Evolutionary conservation across 2,888 invertebrate genomes (phyloP).

Genomic region (Pachycephus smyrnensis): DNA sequence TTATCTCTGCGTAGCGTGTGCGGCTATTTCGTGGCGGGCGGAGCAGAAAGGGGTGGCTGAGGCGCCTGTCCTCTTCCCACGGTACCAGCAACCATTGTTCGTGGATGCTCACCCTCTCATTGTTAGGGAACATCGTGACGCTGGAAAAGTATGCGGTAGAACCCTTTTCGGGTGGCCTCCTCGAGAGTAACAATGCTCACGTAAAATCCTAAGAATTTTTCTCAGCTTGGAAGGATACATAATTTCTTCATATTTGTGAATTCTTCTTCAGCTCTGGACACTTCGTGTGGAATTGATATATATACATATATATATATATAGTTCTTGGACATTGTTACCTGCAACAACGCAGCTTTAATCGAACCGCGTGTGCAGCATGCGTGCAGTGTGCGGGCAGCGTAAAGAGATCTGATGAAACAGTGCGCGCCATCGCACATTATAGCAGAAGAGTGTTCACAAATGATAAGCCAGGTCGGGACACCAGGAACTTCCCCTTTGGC

Average conservation of each 20-base stretch:
- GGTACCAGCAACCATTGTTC: background rate
- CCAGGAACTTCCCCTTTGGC: background rate
- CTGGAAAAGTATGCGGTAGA: background rate
- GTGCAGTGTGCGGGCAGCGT: background rate
- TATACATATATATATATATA: background rate
- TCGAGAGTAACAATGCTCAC: background rate
- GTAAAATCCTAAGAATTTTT: background rate
- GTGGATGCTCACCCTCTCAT: background rate
- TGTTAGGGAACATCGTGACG: background rate
- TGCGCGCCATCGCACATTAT: background rate
- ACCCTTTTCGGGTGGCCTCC: background rate
- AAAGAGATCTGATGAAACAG: background rate
- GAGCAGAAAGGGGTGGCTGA: background rate
- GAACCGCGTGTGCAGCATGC: background rate
- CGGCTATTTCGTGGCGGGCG: background rate
- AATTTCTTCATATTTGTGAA: background rate
- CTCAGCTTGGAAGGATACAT: background rate
- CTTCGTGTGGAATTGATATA: background rate
- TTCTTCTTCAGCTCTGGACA: background rate
- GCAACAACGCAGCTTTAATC: background rate
- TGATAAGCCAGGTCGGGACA: background rate
- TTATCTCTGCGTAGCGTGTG: background rate
- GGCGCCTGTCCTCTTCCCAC: background rate
- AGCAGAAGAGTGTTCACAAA: background rate
- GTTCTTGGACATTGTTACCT: background rate